Conservation (phyloP, 2,113 vertebrate species). For the Diadophis punctatus region DNA sequence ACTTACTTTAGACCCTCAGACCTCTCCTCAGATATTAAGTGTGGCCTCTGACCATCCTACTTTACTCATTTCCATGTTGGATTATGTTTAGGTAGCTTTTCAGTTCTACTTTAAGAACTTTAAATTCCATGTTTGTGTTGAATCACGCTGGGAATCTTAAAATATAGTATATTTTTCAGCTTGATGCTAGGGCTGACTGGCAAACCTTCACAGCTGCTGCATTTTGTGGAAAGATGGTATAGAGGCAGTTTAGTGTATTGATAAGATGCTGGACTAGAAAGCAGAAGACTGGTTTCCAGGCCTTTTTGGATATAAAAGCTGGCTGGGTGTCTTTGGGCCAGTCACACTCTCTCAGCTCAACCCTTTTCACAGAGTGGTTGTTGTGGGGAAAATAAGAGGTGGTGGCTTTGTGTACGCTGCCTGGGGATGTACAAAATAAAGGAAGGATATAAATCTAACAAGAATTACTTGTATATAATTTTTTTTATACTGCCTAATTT, state of each 20-base stretch:
- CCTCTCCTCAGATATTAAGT: neutral
- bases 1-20: neutral
- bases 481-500: neutral
- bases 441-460: neutral
- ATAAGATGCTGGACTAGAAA: neutral
- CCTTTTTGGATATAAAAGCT: neutral
- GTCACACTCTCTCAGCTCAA: neutral
- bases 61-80: neutral
- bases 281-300: neutral
- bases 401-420: neutral
- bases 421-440: neutral
- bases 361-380: neutral
- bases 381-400: neutral
- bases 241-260: neutral
- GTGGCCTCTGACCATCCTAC: neutral
- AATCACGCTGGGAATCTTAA: neutral
- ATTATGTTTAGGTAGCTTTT: neutral
- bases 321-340: neutral
- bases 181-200: neutral
- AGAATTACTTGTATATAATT: too few relatives aligned
- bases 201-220: neutral
- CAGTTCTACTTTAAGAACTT: neutral
- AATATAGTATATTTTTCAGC: neutral
- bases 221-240: neutral
- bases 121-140: neutral